phyloP scores from a whole-genome alignment of 1,140 invertebrate genomes.

The Micrasema minimum region DNA sequence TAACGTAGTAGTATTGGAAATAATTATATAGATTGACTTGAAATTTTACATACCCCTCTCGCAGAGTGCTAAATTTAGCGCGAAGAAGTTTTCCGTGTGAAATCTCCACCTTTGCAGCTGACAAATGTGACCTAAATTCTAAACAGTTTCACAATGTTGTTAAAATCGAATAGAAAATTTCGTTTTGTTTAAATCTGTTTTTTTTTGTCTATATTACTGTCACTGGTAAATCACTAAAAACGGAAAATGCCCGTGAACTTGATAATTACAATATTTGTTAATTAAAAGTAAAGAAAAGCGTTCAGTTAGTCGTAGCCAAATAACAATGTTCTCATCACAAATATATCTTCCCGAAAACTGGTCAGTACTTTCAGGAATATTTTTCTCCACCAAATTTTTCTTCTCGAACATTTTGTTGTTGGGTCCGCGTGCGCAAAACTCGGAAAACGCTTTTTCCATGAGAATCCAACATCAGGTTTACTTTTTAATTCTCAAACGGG shows the following conservation, averaged over 20 bases:
- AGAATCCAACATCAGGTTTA: constrained; percentile 33
- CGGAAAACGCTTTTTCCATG: constrained; percentile 23
- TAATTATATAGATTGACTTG: constrained; percentile 16
- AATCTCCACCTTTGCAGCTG: constrained; percentile 19
- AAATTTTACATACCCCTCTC: constrained; percentile 25
- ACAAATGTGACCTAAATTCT: no score
- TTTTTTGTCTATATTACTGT: no score
- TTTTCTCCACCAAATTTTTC: background rate
- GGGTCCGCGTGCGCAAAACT: constrained; percentile 33
- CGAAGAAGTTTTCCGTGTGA: constrained; percentile 30
- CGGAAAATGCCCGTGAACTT: no score
- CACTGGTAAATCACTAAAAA: no score
- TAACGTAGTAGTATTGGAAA: background rate
- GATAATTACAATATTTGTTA: no score
- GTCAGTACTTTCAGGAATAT: constrained; percentile 12
- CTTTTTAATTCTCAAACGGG: constrained; percentile 18
- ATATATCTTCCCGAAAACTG: constrained; percentile 5
- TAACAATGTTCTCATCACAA: background rate
- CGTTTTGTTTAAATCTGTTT: no score
- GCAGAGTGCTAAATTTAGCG: constrained; percentile 21
- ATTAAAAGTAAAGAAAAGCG: no score
- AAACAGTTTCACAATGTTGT: no score
- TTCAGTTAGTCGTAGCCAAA: no score
- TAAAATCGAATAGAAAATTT: no score
- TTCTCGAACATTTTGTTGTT: constrained; percentile 27